These are phyloP conservation scores for Melanotaenia boesemani DNA, from an alignment of 2,797 vertebrate genomes.

Conservation along the genomic window DNA sequence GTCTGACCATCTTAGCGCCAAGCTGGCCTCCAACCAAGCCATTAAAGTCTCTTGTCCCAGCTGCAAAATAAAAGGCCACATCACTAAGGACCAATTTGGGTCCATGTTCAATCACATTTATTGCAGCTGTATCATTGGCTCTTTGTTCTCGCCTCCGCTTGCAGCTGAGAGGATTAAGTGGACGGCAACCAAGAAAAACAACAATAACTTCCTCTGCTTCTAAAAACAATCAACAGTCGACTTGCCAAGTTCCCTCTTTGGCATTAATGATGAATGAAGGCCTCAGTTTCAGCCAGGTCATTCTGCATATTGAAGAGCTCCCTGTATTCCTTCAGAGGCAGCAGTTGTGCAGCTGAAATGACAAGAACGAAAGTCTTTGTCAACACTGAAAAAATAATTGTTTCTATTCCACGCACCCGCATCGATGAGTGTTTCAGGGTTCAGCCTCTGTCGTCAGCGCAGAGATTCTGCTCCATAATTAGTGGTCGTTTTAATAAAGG, in stretches of 20 bases:
- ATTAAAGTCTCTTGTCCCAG: constrained; percentile 75
- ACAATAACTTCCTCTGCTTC: constrained; percentile 17
- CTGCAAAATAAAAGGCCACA: constrained; percentile 73
- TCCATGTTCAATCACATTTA: constrained; percentile 65
- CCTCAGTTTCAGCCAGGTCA: constrained; percentile 18
- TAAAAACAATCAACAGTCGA: constrained; percentile 21
- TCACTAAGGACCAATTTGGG: constrained; percentile 66
- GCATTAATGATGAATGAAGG: constrained; percentile 24
- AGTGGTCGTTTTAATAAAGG: constrained; percentile 64
- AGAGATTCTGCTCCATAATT: constrained; percentile 61
- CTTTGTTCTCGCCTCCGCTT: constrained; percentile 47
- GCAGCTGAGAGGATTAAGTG: constrained; percentile 33
- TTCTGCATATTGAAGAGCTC: constrained; percentile 13
- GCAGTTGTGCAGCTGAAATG: constrained; percentile 6
- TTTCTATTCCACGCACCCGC: constrained; percentile 3
- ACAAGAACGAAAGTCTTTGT: constrained; percentile 18
- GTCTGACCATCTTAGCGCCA: constrained; percentile 63
- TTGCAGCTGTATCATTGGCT: constrained; percentile 58
- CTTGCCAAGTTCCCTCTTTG: constrained; percentile 11
- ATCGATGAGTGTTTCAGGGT: constrained; percentile 21
- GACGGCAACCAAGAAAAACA: constrained; percentile 25
- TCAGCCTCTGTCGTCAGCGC: constrained; percentile 19
- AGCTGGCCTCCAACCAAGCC: constrained; percentile 76
- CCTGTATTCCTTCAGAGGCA: not conserved
- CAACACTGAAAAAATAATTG: constrained; percentile 36